A percentile compares a stretch with the other conserved stretches of the same genome.
phyloP scores from a whole-genome alignment of 1,140 invertebrate genomes.

The Achatina immaculata region DNA sequence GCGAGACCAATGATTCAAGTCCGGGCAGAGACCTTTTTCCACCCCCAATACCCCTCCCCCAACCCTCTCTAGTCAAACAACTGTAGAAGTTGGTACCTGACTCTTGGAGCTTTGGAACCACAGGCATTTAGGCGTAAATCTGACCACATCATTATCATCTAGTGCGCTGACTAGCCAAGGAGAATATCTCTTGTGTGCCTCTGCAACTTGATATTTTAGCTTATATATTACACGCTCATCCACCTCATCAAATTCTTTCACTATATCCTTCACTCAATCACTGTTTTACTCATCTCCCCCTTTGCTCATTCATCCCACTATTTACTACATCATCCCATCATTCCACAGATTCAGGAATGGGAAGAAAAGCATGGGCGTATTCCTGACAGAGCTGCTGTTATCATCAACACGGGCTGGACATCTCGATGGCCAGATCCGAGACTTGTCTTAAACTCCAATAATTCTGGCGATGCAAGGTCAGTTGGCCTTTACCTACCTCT shows the following conservation, averaged over 20 bases:
- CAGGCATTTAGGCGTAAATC: too few species aligned
- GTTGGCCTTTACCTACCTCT: neutral
- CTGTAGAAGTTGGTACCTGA: too few species aligned
- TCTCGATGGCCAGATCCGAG: neutral
- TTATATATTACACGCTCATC: too few species aligned
- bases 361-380: neutral
- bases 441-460: neutral
- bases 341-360: neutral
- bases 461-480: neutral
- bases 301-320: too few species aligned
- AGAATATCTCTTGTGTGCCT: too few species aligned
- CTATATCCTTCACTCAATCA: neutral
- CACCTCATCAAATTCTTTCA: neutral
- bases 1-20: too few species aligned
- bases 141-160: too few species aligned
- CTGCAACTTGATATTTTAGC: too few species aligned
- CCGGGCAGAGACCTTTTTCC: neutral
- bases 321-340: neutral
- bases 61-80: too few species aligned
- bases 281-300: neutral
- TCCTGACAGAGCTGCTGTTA: neutral
- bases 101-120: too few species aligned
- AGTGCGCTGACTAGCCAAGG: too few species aligned
- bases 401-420: constrained; percentile 17
- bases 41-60: constrained; percentile 6